These are phyloP conservation scores for Chloropsis cyanopogon DNA, from an alignment of 2,113 vertebrate genomes.

Conservation along the genomic window DNA sequence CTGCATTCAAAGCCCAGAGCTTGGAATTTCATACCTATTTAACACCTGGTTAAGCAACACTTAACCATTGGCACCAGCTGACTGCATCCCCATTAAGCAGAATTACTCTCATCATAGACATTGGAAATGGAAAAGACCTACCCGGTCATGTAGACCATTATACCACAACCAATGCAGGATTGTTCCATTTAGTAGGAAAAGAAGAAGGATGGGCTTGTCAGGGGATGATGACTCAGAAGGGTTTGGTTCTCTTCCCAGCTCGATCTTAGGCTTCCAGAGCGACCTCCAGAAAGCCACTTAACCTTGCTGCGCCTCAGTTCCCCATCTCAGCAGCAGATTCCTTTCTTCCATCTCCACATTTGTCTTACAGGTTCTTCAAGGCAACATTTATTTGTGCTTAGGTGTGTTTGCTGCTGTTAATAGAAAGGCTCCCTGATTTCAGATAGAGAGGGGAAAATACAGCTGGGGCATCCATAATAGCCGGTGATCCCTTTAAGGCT, in stretches of 20 bases:
- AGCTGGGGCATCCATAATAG: background rate
- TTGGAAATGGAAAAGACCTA: conserved; percentile 66
- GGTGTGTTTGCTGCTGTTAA: background rate
- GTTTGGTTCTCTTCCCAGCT: conserved; percentile 43
- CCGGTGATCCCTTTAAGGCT: background rate
- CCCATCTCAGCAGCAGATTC: background rate
- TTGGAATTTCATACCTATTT: conserved; percentile 67
- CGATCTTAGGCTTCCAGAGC: background rate
- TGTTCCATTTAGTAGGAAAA: conserved; percentile 55
- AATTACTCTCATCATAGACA: conserved; percentile 65
- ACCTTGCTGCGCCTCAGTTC: conserved; percentile 3
- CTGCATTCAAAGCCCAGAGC: conserved; percentile 50
- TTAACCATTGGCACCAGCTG: conserved; percentile 67
- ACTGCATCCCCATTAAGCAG: conserved; percentile 65
- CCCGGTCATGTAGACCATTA: conserved; percentile 53
- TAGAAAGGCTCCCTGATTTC: background rate
- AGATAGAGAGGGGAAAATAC: background rate
- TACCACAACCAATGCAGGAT: conserved; percentile 50
- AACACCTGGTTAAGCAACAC: conserved; percentile 67
- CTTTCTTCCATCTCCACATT: background rate
- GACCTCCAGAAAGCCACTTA: conserved; percentile 46
- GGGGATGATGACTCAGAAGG: conserved; percentile 49
- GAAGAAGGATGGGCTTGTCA: conserved; percentile 58
- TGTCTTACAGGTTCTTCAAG: background rate
- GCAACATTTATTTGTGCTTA: background rate